phyloP scores from a whole-genome alignment of 2,113 vertebrate genomes.

The Rousettus leschenaultii region DNA sequence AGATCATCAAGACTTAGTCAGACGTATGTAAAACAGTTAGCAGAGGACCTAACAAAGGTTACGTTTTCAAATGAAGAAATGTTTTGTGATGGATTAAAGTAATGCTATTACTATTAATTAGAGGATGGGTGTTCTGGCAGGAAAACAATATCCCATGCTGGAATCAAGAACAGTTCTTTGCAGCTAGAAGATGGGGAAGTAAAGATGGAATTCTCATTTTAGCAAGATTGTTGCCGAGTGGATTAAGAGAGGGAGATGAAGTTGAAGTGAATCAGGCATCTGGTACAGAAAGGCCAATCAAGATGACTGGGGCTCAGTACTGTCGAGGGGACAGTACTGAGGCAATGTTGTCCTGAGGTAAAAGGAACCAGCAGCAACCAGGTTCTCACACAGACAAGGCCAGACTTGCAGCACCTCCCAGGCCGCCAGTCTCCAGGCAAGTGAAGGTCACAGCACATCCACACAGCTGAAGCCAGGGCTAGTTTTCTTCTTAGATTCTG shows the following conservation, averaged over 20 bases:
- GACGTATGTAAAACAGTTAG: neutral
- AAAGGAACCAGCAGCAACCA: neutral
- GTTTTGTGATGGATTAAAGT: neutral
- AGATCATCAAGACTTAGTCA: neutral
- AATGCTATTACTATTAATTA: neutral
- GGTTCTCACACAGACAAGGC: neutral
- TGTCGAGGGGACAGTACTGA: neutral
- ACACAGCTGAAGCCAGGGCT: neutral
- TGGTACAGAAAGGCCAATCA: neutral
- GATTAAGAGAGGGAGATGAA: neutral
- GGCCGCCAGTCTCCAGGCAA: neutral
- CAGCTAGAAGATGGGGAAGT: neutral
- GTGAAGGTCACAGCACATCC: neutral
- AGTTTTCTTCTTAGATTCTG: neutral
- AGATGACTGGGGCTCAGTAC: neutral
- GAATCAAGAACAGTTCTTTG: neutral
- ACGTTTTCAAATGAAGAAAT: neutral
- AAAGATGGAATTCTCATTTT: neutral
- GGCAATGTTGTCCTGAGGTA: rapidly evolving
- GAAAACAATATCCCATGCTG: neutral
- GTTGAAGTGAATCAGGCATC: neutral
- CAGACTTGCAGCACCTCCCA: neutral
- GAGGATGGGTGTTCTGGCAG: neutral
- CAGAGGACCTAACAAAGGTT: neutral
- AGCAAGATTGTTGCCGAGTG: neutral